These are phyloP conservation scores for Phacellophora camtschatica DNA, from an alignment of 30 jellyfish, hydroid and myxozoan species.

Conservation along the genomic window DNA sequence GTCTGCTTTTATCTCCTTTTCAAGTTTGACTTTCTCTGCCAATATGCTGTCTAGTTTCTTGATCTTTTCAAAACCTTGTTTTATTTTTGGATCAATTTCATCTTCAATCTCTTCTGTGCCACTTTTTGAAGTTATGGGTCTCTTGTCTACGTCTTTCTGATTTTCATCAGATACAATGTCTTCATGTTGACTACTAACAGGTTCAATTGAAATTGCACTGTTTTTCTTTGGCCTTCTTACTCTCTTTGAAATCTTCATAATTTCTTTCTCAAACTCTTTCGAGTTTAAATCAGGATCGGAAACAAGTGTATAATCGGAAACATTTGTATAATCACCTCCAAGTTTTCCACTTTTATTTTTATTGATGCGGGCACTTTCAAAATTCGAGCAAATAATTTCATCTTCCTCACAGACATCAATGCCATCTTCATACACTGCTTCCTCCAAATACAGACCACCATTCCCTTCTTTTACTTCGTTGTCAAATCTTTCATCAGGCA, in stretches of 20 bases:
- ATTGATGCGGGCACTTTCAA: no score
- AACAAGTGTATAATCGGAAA: no score
- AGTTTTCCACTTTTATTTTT: background rate
- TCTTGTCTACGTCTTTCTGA: background rate
- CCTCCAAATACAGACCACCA: slow-evolving; percentile 12
- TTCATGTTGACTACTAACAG: background rate
- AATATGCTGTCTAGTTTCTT: slow-evolving; percentile 56
- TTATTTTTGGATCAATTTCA: slow-evolving; percentile 51
- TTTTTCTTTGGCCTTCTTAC: background rate
- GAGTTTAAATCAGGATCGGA: slow-evolving; percentile 3
- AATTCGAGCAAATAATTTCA: background rate
- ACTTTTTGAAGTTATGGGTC: background rate
- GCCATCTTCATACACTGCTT: slow-evolving; percentile 15
- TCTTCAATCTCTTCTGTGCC: background rate
- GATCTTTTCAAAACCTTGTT: slow-evolving; percentile 60
- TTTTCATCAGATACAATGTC: background rate
- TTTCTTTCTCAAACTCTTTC: slow-evolving; percentile 25
- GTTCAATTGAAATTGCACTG: background rate
- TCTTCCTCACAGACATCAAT: background rate
- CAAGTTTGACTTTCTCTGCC: slow-evolving; percentile 61
- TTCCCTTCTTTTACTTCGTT: background rate
- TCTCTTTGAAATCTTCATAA: slow-evolving; percentile 10
- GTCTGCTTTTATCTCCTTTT: slow-evolving; percentile 71
- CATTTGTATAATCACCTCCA: no score
- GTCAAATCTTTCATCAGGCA: slow-evolving; percentile 16